These are phyloP conservation scores for Adela reaumurella DNA, from an alignment of 2,888 invertebrate genomes.

Conservation along the genomic window DNA sequence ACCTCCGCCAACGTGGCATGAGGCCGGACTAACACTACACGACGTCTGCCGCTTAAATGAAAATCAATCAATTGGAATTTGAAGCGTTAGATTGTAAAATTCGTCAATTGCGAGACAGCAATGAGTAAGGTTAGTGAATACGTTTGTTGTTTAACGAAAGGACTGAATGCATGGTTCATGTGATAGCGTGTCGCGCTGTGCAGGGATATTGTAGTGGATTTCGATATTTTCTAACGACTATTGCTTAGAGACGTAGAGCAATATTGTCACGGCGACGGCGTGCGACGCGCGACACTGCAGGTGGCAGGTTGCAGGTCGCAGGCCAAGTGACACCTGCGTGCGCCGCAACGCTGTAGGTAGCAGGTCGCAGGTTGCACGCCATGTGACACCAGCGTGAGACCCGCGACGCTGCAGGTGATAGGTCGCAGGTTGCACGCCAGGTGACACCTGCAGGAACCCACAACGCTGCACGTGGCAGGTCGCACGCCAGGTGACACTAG, in stretches of 20 bases:
- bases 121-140: conserved; percentile 52
- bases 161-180: neutral
- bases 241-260: neutral
- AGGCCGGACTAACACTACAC: too few species aligned
- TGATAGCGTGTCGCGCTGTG: neutral
- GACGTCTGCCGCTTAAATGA: too few species aligned
- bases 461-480: neutral
- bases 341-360: neutral
- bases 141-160: neutral
- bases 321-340: too few species aligned
- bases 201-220: neutral
- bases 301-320: too few species aligned
- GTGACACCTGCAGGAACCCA: too few species aligned
- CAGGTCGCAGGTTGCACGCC: conserved; percentile 12
- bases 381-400: too few species aligned
- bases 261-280: too few species aligned
- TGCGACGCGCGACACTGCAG: too few species aligned
- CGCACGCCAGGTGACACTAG: too few species aligned
- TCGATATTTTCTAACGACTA: neutral
- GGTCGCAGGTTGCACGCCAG: conserved; percentile 13
- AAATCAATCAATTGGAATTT: too few species aligned
- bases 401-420: neutral
- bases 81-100: conserved; percentile 19
- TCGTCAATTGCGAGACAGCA: conserved; percentile 34
- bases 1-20: conserved; percentile 19